phyloP scores from a whole-genome alignment of 2,797 vertebrate species.

The Anas bahamensis region DNA sequence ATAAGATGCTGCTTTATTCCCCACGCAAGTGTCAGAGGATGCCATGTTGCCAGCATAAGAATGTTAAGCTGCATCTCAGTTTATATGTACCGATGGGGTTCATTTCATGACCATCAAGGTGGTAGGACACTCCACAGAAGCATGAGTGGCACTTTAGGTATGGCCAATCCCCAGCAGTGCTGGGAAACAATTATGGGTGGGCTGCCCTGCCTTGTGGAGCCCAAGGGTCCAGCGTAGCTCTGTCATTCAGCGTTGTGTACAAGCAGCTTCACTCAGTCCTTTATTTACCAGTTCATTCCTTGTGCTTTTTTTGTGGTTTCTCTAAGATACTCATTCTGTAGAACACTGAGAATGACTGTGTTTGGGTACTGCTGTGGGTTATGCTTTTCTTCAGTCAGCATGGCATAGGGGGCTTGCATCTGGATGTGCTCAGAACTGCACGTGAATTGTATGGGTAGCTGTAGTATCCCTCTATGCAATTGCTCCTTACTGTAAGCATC shows the following conservation, averaged over 20 bases:
- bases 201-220: neutral
- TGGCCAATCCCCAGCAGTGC: neutral
- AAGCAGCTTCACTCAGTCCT: neutral
- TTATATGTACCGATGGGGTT: neutral
- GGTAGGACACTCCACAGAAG: neutral
- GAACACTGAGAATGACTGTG: neutral
- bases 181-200: neutral
- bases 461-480: neutral
- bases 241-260: neutral
- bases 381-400: neutral
- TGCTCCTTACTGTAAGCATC: neutral
- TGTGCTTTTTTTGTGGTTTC: neutral
- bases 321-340: neutral
- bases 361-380: neutral
- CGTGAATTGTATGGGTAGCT: neutral
- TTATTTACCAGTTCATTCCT: neutral
- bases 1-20: neutral
- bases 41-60: neutral
- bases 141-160: neutral
- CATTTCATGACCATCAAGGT: neutral
- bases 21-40: neutral
- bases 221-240: accelerated
- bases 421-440: neutral
- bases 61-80: neutral
- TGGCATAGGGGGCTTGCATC: neutral